Evolutionary conservation across 1,140 invertebrate genomes (phyloP), one percentile per base, ranked within the genome.

Genomic region (Zaprionus nigranus): DNA sequence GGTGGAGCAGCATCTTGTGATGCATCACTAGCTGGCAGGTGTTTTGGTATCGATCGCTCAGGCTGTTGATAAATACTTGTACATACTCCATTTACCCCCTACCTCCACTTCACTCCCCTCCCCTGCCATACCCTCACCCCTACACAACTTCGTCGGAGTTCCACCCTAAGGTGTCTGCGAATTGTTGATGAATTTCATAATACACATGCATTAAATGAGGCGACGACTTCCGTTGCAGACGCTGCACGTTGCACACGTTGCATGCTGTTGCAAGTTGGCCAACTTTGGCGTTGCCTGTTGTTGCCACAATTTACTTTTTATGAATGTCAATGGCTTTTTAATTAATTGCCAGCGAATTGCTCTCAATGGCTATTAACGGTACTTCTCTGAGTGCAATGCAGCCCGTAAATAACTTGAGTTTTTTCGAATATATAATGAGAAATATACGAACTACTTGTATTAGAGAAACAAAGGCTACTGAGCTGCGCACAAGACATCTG

Each of bases 301-400:
- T 90, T 90, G 85, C 85, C 85, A 80, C 86, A 90, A 90, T 90
- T 90, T 90, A 90, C 82, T 90, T 78, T 90, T 90, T 90, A 90
- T 90, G 85, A 90, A 90, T 90, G 85, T 90, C 85, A 90, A 90
- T 90, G 81, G 85, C 49, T 90, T 90, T 90, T 90, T 90, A 90
- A 90, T 90, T 90, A 90, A 90, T 90, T 90, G 76, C 79, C 68
- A 72, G 73, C 73, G n/a, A 81, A 82, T 90, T 90, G 56, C 67
- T 46, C 6, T 46, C 6, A 58, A 49, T 62, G 57, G 24, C 66
- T 57, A 26, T 61, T 53, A 51, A 51, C 46, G 17, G 46, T 24
- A 22, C 46, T 51, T 51, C 13, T 24, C 46, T 20, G 9, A 51
- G 46, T 13, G 20, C n/a, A 9, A 51, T 11, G 17, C 43, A 49